Base-by-base conservation (phyloP, 2,888 invertebrate species). In the Octodonta nipae region DNA sequence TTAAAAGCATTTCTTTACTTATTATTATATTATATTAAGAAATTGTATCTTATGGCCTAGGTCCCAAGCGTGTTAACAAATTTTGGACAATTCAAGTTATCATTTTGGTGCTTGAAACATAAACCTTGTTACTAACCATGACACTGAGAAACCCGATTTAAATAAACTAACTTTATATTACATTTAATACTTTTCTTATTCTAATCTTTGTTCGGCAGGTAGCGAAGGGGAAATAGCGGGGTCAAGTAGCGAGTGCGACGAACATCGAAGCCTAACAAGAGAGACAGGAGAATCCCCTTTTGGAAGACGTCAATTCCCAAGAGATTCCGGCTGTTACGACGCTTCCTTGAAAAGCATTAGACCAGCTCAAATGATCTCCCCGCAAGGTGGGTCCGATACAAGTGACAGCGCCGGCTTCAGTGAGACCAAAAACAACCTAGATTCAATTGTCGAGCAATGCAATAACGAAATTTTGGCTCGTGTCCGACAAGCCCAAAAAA, bases 241-340 rank as follows among this genome's bases (percentile, higher is more conserved):
- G 30, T 82, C 82, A 26, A 83, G 83, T 55, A 83, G 82, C 2
- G 83, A 83, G 63, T 80, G 82, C 34, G 75, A 75, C 45, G 74
- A 75, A 47, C 68, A 65, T 30, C 58, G 65, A 34, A 50, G 49
- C 26, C 49, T 63, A 44, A 32, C 37, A 2, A 26, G 34, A 25
- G 35, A 36, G 28, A 15, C 34, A 6, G 30, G 28, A 12, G 33
- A 30, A 15, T 80, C 81, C 3, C 79, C 82, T n/a, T 83, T 83
- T 50, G 80, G 78, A 12, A 67, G 82, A 32, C 68, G 80, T 10
- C 82, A 83, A 50, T 81, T 82, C 59, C 80, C 81, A 5, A 71
- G 83, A n/a, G 83, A 83, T 57, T 83, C 82, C 2, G 83, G 83
- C 28, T 83, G 82, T 57, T 83, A 83, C 50, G 83, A 83, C 58